Base-by-base conservation (phyloP, 2,797 vertebrate genomes). In the Eremophila alpestris region DNA sequence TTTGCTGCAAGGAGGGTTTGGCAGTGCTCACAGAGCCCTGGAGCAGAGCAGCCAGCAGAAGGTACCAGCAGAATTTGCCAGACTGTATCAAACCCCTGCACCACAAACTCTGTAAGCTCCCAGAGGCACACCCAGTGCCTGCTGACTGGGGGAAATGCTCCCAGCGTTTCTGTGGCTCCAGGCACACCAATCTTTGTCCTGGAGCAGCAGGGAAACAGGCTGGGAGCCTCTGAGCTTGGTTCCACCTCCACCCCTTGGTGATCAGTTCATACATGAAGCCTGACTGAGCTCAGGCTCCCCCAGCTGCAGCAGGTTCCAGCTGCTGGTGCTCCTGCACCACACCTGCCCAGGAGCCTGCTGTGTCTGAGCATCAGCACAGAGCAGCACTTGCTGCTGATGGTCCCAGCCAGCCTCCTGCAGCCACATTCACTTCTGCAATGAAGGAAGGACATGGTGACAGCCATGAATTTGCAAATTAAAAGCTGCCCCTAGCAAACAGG, bases 381-480 rank as follows among this genome's bases (percentile, higher is more conserved):
- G 2, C 18, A 40, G 58, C 27, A 49, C 46, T 15, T 68, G 4
- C 10, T 26, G n/a, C 19, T 16, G 38, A 18, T 19, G 67, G 56
- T 24, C 38, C n/a, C 11, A 82, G 52, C 45, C n/a, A 75, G 48
- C 30, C 59, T 6, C 11, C 36, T 48, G 36, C 48, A n/a, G 16
- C 40, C 18, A 54, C 36, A 46, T 17, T 70, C 78, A 43, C 3
- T n/a, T 16, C 36, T 64, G 54, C 70, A 62, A 60, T 7, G 49
- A 79, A 40, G 48, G 45, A 51, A 67, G 56, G 30, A 69, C 45
- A 17, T 3, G 5, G 5, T 67, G 64, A 56, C 65, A 90, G 77
- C 51, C 62, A 48, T 3, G 29, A 83, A 80, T 80, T 48, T 68
- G 60, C 83, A 95, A 77, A 94, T 43, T 29, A 27, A 75, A 81